Conservation (phyloP, 2,888 invertebrate species). For the Cosmia trapezina region DNA sequence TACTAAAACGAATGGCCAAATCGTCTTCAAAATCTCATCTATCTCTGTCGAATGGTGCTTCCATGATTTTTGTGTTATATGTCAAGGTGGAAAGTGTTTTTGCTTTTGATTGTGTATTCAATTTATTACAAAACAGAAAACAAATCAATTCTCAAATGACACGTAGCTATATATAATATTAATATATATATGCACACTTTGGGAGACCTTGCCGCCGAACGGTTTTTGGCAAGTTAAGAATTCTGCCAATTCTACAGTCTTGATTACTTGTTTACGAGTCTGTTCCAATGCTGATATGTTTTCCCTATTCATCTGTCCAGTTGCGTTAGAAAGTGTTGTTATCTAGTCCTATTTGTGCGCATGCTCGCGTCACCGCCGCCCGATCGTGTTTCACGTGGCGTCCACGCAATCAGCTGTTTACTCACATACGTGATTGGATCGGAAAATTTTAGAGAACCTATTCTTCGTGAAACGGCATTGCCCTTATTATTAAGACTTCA, state of each 20-base stretch:
- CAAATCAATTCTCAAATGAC: not conserved
- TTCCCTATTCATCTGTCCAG: slow-evolving; percentile 27
- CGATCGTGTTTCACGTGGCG: slow-evolving; percentile 77
- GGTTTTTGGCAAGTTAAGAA: not conserved
- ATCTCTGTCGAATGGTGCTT: slow-evolving; percentile 56
- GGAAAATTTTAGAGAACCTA: slow-evolving; percentile 61
- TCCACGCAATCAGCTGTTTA: slow-evolving; percentile 80
- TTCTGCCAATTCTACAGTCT: slow-evolving; percentile 1
- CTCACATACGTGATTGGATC: slow-evolving; percentile 72
- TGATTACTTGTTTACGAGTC: slow-evolving; percentile 23
- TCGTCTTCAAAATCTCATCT: slow-evolving; percentile 58
- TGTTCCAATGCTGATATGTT: slow-evolving; percentile 11
- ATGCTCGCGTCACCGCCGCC: slow-evolving; percentile 69
- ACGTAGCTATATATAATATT: not conserved
- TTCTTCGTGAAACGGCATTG: slow-evolving; percentile 10
- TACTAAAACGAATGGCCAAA: slow-evolving; percentile 57
- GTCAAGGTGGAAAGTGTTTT: slow-evolving; percentile 20
- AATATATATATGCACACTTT: slow-evolving; percentile 20
- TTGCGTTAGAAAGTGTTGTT: slow-evolving; percentile 58
- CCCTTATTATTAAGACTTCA: slow-evolving; percentile 18
- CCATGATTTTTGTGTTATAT: slow-evolving; percentile 40
- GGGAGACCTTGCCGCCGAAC: not conserved
- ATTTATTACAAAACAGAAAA: slow-evolving; percentile 6
- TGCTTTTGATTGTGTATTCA: not conserved
- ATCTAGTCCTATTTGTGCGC: slow-evolving; percentile 55